phyloP scores from a whole-genome alignment of 2,797 vertebrate genomes.

The Choloepus didactylus region DNA sequence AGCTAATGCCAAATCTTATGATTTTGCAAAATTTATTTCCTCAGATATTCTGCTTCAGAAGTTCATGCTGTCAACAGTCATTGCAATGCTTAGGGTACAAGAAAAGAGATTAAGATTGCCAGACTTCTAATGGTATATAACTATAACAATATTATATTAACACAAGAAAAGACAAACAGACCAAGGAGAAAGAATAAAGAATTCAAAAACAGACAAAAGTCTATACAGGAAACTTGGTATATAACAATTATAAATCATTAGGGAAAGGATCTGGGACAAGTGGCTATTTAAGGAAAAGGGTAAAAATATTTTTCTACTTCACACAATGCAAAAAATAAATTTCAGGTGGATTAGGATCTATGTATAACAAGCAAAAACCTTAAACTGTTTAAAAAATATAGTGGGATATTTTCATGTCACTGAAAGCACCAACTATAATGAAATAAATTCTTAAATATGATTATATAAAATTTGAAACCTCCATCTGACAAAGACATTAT shows the following conservation, averaged over 20 bases:
- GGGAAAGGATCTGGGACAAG: neutral
- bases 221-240: neutral
- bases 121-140: neutral
- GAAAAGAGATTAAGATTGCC: constrained; percentile 2
- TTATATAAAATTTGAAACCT: neutral
- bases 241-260: neutral
- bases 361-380: neutral
- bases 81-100: neutral
- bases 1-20: constrained; percentile 51
- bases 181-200: constrained; percentile 6
- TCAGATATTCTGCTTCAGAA: constrained; percentile 35
- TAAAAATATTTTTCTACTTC: neutral
- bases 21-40: constrained; percentile 63
- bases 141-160: neutral
- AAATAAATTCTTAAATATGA: constrained; percentile 25
- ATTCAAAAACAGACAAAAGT: constrained; percentile 28
- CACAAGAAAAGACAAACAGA: constrained; percentile 37
- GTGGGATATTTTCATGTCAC: neutral
- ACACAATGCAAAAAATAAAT: neutral
- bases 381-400: neutral
- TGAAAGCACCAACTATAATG: neutral
- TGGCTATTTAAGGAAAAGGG: neutral
- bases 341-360: neutral
- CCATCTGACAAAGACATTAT: constrained; percentile 1
- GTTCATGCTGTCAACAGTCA: constrained; percentile 32